Evolutionary conservation across 2,797 vertebrate species (phyloP).

Genomic region (Odontamblyopus lacepedii): DNA sequence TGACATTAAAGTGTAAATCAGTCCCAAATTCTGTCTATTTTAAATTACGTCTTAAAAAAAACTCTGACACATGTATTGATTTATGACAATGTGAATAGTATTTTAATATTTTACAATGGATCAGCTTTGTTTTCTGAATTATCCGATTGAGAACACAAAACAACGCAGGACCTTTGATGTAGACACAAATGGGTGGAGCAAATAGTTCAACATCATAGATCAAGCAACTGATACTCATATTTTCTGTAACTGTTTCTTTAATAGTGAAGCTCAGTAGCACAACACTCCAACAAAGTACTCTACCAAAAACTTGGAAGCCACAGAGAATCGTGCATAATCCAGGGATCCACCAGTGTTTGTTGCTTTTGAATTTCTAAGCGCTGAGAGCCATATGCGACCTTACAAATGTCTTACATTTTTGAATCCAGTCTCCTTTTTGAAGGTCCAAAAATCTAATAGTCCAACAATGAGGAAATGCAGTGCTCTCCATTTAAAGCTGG

Average conservation of each 20-base stretch:
- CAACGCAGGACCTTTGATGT: background rate
- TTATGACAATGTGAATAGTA: background rate
- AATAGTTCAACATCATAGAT: background rate
- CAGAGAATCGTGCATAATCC: background rate
- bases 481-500: slow-evolving; percentile 80
- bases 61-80: background rate
- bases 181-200: background rate
- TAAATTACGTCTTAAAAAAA: background rate
- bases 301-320: background rate
- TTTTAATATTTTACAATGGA: background rate
- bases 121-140: background rate
- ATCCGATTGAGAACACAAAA: background rate
- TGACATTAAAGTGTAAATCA: background rate
- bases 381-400: background rate
- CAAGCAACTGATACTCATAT: background rate
- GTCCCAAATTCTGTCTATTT: too few relatives aligned
- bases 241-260: background rate
- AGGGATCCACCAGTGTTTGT: background rate
- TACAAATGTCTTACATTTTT: background rate
- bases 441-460: background rate
- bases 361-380: background rate
- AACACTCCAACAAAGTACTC: background rate
- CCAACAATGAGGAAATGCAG: background rate
- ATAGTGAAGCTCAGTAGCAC: background rate
- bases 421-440: background rate